phyloP scores from a whole-genome alignment of 2,797 vertebrate species.

The Sebastes hopkinsi region DNA sequence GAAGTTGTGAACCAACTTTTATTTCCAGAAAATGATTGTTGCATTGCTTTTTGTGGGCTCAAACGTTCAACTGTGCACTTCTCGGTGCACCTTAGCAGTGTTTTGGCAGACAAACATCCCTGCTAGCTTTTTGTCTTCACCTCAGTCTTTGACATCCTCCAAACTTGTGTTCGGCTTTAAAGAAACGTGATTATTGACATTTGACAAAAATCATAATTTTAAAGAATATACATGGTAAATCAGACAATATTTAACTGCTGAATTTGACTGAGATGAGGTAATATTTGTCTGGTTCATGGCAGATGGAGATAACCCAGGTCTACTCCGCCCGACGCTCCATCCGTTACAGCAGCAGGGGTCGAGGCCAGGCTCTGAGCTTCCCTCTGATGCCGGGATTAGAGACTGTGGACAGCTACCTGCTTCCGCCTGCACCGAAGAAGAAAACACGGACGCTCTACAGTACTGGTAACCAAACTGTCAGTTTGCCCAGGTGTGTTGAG shows the following conservation, averaged over 20 bases:
- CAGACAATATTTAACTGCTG: neutral
- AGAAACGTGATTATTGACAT: neutral
- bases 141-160: neutral
- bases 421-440: slow-evolving; percentile 84
- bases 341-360: slow-evolving; percentile 74
- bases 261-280: neutral
- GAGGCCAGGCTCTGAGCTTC: slow-evolving; percentile 51
- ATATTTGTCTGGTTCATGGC: slow-evolving; percentile 20
- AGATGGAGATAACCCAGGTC: slow-evolving; percentile 80
- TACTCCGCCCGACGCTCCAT: slow-evolving; percentile 78
- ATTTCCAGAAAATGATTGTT: slow-evolving; percentile 2
- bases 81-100: neutral
- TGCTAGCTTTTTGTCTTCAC: neutral
- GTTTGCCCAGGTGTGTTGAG: neutral
- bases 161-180: neutral
- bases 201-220: neutral
- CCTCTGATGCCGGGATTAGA: slow-evolving; percentile 56
- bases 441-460: slow-evolving; percentile 93
- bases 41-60: neutral
- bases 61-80: neutral
- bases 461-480: slow-evolving; percentile 78
- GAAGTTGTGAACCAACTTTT: neutral
- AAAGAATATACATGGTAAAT: neutral
- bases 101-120: neutral
- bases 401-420: slow-evolving; percentile 42